Conservation (phyloP, 2,113 vertebrate genomes). For the Gymnarchus niloticus region DNA sequence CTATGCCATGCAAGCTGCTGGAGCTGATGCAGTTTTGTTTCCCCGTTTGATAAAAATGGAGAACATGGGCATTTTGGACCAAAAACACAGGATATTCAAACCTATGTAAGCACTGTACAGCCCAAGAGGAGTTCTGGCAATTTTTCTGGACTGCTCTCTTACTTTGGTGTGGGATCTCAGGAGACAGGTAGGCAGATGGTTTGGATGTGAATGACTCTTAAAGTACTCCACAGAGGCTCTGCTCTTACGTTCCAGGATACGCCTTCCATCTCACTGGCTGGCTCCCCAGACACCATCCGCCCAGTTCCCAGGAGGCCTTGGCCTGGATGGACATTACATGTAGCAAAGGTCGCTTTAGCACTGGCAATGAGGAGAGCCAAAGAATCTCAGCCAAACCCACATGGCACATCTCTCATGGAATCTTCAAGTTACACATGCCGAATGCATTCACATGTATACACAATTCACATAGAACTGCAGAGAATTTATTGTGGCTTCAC, state of each 20-base stretch:
- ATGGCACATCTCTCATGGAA: not conserved
- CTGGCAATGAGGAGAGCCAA: not conserved
- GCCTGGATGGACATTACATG: not conserved
- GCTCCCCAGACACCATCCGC: slow-evolving; percentile 28
- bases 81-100: slow-evolving; percentile 32
- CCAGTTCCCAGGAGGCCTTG: slow-evolving; percentile 11
- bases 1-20: slow-evolving; percentile 10
- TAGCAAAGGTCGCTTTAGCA: not conserved
- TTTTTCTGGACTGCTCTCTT: slow-evolving; percentile 5
- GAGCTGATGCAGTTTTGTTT: slow-evolving; percentile 20
- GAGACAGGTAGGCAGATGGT: slow-evolving; percentile 35
- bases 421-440: not conserved
- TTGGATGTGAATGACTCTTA: slow-evolving; percentile 43
- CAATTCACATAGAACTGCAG: not conserved
- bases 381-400: not conserved
- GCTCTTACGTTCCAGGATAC: slow-evolving; percentile 41
- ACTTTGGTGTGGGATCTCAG: not conserved
- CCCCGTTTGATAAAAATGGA: not conserved
- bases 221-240: slow-evolving; percentile 42
- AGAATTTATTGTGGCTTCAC: not conserved
- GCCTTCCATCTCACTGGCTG: slow-evolving; percentile 23
- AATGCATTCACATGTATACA: not conserved
- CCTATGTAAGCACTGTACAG: slow-evolving; percentile 28
- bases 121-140: slow-evolving; percentile 33
- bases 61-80: slow-evolving; percentile 15